Evolutionary conservation across 2,888 invertebrate genomes (phyloP), one percentile per base, ranked within the genome.

Genomic region (Lydus trimaculatus): DNA sequence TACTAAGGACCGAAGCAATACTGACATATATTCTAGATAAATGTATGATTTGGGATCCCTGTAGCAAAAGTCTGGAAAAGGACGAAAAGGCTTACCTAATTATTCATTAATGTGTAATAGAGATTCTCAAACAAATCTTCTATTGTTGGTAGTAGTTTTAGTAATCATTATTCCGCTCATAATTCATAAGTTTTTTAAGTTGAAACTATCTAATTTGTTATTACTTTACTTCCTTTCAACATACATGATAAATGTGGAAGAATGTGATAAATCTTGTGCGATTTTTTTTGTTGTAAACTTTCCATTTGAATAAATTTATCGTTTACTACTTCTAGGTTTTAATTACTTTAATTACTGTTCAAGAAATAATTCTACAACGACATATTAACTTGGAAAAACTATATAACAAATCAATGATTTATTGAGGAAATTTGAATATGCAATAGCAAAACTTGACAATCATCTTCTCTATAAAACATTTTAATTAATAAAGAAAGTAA

Each of bases 401-500:
- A 8, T 33, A 33, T 11, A 33, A 33, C 33, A 33, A 43, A n/a
- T n/a, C n/a, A 61, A 23, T 61, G 28, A 61, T 36, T 43, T 25
- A 61, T 61, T 39, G 13, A 43, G 8, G 28, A 61, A 13, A 36
- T 61, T 39, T 61, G 23, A 61, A 61, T 61, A 61, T 61, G 23
- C 20, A 33, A 61, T 17, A 28, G 25, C 33, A 15, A 31, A 28
- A 8, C 2, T 36, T 15, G 11, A 31, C 17, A n/a, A 25, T 7
- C 3, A 56, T 39, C 20, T 28, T 36, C 15, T 6, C 39, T 36
- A 61, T 36, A 61, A 39, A 39, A 43, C 23, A 61, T 43, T 61
- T n/a, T 61, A 61, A 61, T 61, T 61, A 39, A 9, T 61, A 23
- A 2, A 61, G 39, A 25, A 61, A 59, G 23, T 15, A 36, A 61